phyloP scores from a whole-genome alignment of 2,888 invertebrate species.

The Metalampra italica region DNA sequence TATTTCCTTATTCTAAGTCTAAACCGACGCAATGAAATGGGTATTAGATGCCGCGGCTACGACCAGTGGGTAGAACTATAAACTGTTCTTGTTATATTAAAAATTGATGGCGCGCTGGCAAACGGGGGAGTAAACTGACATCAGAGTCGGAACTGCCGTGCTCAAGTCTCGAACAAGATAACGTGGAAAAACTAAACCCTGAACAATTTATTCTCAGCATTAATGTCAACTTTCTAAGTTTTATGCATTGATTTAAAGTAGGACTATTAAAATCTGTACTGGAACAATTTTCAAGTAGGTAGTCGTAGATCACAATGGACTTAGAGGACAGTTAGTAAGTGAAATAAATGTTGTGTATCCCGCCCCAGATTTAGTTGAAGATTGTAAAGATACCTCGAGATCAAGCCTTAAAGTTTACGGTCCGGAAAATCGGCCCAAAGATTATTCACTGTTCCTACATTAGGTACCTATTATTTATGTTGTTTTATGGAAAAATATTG shows the following conservation, averaged over 20 bases:
- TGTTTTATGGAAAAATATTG: too few relatives aligned
- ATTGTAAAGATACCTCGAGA: constrained; percentile 16
- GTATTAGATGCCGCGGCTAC: background rate
- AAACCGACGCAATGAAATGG: background rate
- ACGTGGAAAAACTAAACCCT: too few relatives aligned
- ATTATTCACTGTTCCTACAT: constrained; percentile 14
- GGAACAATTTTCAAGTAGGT: constrained; percentile 13
- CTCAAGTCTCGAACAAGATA: too few relatives aligned
- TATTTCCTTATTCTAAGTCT: too few relatives aligned
- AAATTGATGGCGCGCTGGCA: background rate
- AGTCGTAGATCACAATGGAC: constrained; percentile 1
- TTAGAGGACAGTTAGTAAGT: constrained; percentile 21
- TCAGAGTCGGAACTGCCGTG: too few relatives aligned
- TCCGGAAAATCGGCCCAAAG: constrained; percentile 35
- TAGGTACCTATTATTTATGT: background rate
- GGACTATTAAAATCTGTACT: background rate
- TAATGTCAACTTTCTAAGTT: too few relatives aligned
- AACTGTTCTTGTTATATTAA: background rate
- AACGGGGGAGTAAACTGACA: background rate
- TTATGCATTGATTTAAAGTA: too few relatives aligned
- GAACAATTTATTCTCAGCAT: too few relatives aligned
- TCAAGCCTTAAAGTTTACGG: constrained; percentile 30
- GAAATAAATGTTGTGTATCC: constrained; percentile 29
- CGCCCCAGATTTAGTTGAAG: constrained; percentile 23
- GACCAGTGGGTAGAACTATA: background rate